Percentiles rank a stretch among this genome's conserved stretches.
These are phyloP conservation scores for Ctenosaura bakeri DNA, from an alignment of 2,797 vertebrate species.

Conservation along the genomic window DNA sequence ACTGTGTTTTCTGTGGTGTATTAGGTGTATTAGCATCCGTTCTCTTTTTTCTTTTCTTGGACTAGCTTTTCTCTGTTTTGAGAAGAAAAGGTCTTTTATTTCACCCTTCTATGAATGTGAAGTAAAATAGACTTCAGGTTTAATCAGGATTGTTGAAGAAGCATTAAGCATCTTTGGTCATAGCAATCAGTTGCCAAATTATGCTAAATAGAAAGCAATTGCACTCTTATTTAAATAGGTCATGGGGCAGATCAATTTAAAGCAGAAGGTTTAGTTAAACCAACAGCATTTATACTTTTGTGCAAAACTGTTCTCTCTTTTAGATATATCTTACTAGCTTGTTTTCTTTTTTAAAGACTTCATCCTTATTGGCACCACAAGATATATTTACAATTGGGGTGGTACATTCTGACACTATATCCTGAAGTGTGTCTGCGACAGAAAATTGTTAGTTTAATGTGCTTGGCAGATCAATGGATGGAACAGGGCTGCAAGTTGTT, in stretches of 20 bases:
- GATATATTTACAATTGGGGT: background rate
- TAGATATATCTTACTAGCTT: background rate
- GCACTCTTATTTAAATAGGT: background rate
- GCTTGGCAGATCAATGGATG: background rate
- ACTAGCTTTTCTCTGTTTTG: background rate
- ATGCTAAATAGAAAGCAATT: slow-evolving; percentile 17
- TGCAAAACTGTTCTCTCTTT: background rate
- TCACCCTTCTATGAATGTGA: background rate
- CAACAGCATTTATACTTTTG: background rate
- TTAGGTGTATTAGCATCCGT: background rate
- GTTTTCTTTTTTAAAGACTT: background rate
- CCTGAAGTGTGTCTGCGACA: background rate
- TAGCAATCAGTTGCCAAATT: background rate
- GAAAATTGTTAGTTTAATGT: background rate
- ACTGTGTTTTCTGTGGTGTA: background rate
- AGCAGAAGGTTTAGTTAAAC: background rate
- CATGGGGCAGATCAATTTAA: background rate
- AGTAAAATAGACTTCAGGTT: background rate
- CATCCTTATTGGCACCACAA: background rate
- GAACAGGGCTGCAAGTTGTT: background rate
- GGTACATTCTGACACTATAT: background rate
- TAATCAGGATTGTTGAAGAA: slow-evolving; percentile 17
- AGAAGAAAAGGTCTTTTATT: background rate
- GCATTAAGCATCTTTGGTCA: background rate
- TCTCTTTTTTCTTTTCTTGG: background rate